A percentile compares a stretch with the other conserved stretches of the same genome.
Evolutionary conservation across 1,140 invertebrate species (phyloP).

Genomic region (Sinella curviseta): DNA sequence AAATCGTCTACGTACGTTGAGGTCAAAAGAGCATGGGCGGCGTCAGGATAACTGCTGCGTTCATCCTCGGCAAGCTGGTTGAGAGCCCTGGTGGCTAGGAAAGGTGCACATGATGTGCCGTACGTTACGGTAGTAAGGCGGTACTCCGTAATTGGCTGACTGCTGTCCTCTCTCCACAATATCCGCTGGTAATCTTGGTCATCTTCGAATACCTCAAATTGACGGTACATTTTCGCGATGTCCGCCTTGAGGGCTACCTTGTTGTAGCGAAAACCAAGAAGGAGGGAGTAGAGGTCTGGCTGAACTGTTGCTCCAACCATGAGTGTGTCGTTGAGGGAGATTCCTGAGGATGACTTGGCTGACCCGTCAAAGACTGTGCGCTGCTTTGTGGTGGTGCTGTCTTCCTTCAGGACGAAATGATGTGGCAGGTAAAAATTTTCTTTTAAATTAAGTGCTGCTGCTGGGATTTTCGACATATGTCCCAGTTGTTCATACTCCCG

Average conservation of each 20-base stretch:
- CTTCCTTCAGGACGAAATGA: constrained; percentile 48
- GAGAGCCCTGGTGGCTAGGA: constrained; percentile 22
- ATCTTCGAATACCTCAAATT: constrained; percentile 38
- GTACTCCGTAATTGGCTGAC: neutral
- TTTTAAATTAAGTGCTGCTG: too few relatives aligned
- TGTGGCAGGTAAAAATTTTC: constrained; percentile 48
- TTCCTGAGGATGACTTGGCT: constrained; percentile 24
- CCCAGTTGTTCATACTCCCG: neutral
- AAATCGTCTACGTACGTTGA: constrained; percentile 13
- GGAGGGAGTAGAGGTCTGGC: constrained; percentile 53
- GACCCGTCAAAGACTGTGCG: constrained; percentile 51
- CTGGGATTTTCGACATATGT: neutral
- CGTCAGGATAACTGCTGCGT: neutral
- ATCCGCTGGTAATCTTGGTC: constrained; percentile 41
- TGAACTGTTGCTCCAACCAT: constrained; percentile 54
- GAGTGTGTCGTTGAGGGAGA: constrained; percentile 50
- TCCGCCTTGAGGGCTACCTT: constrained; percentile 53
- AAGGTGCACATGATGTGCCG: constrained; percentile 26
- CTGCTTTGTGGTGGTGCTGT: constrained; percentile 45
- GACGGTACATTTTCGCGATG: constrained; percentile 55
- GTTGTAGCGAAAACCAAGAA: constrained; percentile 55
- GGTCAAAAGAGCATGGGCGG: neutral
- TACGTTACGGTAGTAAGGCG: constrained; percentile 18
- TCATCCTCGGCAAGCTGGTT: constrained; percentile 18
- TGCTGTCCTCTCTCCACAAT: constrained; percentile 39